A percentile compares a stretch with the other conserved stretches of the same genome.
These are phyloP conservation scores for Andrena cerasifolii DNA, from an alignment of 1,140 invertebrate genomes.

Conservation along the genomic window DNA sequence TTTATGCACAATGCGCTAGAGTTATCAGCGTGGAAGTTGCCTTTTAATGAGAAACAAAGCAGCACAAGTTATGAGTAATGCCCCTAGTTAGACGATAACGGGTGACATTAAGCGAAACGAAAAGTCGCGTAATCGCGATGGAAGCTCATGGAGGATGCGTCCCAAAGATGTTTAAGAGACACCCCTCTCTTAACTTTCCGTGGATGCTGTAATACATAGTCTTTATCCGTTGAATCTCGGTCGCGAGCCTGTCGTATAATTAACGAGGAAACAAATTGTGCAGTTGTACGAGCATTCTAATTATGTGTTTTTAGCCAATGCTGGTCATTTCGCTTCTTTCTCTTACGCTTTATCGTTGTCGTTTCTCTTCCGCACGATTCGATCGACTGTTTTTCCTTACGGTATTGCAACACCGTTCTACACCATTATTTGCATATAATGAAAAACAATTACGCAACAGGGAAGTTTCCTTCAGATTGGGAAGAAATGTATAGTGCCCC, in stretches of 20 bases:
- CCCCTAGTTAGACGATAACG: background rate
- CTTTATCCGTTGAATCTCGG: conserved; percentile 54
- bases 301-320: conserved; percentile 12
- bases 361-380: background rate
- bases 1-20: background rate
- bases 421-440: background rate
- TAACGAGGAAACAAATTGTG: conserved; percentile 35
- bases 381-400: background rate
- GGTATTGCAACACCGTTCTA: background rate
- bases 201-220: conserved; percentile 46
- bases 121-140: background rate
- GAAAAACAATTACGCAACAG: no score
- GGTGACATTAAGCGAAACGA: background rate
- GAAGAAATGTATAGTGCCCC: no score
- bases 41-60: background rate
- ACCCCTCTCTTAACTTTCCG: conserved; percentile 25
- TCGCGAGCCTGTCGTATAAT: conserved; percentile 30
- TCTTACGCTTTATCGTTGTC: background rate
- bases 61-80: background rate
- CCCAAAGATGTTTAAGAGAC: conserved; percentile 12
- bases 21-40: background rate
- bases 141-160: background rate
- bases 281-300: conserved; percentile 30
- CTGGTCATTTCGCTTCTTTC: conserved; percentile 1
- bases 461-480: no score